A percentile compares a stretch with the other conserved stretches of the same genome.
phyloP scores from a whole-genome alignment of 1,140 invertebrate species.

The Diabrotica undecimpunctata region DNA sequence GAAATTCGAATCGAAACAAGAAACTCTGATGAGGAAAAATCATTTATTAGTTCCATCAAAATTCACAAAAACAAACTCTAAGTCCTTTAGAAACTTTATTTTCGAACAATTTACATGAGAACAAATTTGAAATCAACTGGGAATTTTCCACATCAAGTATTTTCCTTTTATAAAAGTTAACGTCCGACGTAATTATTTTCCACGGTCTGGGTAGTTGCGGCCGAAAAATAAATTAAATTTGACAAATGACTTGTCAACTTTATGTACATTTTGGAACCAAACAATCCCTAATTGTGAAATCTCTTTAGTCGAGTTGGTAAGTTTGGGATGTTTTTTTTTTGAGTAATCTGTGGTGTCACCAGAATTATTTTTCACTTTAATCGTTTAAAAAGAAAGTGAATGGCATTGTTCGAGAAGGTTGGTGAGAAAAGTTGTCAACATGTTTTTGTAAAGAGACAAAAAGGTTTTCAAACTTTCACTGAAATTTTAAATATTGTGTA shows the following conservation, averaged over 20 bases:
- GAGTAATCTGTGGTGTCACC: too few relatives aligned
- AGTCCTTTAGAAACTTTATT: not conserved
- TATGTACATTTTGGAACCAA: conserved; percentile 3
- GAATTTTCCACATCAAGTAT: not conserved
- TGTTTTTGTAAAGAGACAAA: too few relatives aligned
- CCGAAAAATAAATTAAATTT: conserved; percentile 3
- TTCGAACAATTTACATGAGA: not conserved
- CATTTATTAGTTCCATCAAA: conserved; percentile 1
- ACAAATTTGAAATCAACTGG: not conserved
- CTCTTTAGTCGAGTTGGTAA: not conserved
- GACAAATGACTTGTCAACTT: conserved; percentile 2
- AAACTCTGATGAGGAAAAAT: not conserved
- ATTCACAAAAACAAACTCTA: not conserved
- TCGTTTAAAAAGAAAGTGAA: too few relatives aligned
- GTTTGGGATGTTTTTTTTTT: not conserved
- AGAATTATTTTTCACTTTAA: too few relatives aligned
- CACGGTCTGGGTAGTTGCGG: not conserved
- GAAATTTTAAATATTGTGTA: too few relatives aligned
- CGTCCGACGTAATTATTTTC: not conserved
- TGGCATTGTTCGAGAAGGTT: too few relatives aligned
- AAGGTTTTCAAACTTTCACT: too few relatives aligned
- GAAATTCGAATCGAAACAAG: too few relatives aligned
- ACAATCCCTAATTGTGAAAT: not conserved
- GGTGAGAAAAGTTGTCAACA: too few relatives aligned
- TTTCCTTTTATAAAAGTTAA: not conserved